A percentile compares a stretch with the other conserved stretches of the same genome.
These are phyloP conservation scores for Melinaea marsaeus DNA, from an alignment of 2,888 invertebrate genomes.

Conservation along the genomic window DNA sequence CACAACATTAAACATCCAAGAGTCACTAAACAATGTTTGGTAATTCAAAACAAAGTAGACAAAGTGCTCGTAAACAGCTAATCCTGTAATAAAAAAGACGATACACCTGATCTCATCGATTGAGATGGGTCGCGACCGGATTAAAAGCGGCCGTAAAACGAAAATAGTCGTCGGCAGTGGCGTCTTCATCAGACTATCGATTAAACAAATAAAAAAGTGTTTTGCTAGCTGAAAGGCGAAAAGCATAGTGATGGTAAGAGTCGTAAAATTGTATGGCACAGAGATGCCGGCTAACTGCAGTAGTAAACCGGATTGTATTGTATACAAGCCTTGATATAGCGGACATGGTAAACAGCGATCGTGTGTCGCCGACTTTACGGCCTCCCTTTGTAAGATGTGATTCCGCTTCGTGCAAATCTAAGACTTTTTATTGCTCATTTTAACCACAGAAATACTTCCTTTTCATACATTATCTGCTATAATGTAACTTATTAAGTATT, in stretches of 20 bases:
- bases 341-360: slow-evolving; percentile 66
- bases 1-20: slow-evolving; percentile 50
- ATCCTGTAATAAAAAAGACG: slow-evolving; percentile 67
- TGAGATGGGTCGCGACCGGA: slow-evolving; percentile 56
- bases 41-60: slow-evolving; percentile 66
- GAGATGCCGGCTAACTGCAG: slow-evolving; percentile 73
- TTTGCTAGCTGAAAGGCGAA: slow-evolving; percentile 73
- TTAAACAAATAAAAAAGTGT: slow-evolving; percentile 76
- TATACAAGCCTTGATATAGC: slow-evolving; percentile 73
- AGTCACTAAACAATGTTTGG: slow-evolving; percentile 53
- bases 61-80: slow-evolving; percentile 72
- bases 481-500: background rate
- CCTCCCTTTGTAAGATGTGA: slow-evolving; percentile 63
- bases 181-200: slow-evolving; percentile 72
- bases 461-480: background rate
- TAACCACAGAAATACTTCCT: background rate
- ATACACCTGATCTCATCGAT: slow-evolving; percentile 70
- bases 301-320: slow-evolving; percentile 72
- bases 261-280: slow-evolving; percentile 76
- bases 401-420: slow-evolving; percentile 43
- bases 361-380: slow-evolving; percentile 75
- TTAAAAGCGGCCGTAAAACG: slow-evolving; percentile 65
- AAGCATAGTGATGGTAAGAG: slow-evolving; percentile 69
- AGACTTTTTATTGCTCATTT: no score
- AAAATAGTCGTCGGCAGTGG: slow-evolving; percentile 65